A percentile compares a stretch with the other conserved stretches of the same genome.
Evolutionary conservation across 1,140 invertebrate species (phyloP).

Genomic region (Yoshiicerus persimilis): DNA sequence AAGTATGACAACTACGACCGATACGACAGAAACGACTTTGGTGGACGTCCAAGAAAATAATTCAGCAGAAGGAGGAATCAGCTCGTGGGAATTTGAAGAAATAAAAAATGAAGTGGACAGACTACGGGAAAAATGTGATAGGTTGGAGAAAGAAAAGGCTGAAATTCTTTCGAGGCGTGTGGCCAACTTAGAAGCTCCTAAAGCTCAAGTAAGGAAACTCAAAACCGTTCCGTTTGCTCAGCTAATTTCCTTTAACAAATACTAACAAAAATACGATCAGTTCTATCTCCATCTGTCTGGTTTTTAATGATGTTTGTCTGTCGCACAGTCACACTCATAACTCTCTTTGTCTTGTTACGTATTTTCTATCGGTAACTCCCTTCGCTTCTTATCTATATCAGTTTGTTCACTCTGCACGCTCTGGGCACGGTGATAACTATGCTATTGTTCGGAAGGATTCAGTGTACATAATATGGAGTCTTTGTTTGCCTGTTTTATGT

Average conservation of each 20-base stretch:
- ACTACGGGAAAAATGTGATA: constrained; percentile 64
- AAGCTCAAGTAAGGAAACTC: constrained; percentile 43
- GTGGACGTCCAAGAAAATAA: constrained; percentile 56
- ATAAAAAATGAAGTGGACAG: constrained; percentile 66
- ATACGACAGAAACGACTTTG: constrained; percentile 61
- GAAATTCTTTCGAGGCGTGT: constrained; percentile 76
- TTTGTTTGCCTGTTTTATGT: background rate
- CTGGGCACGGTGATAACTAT: background rate
- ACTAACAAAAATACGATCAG: background rate
- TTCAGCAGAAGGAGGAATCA: constrained; percentile 58
- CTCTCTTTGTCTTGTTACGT: background rate
- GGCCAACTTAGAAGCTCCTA: constrained; percentile 65
- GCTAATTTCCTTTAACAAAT: background rate
- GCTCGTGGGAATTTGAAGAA: constrained; percentile 59
- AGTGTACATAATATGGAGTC: background rate
- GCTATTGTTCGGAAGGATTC: background rate
- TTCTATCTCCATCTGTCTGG: background rate
- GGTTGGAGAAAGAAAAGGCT: constrained; percentile 81
- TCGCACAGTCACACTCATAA: background rate
- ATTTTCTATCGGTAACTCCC: background rate
- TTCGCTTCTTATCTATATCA: background rate
- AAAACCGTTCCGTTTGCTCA: background rate
- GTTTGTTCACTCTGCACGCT: background rate
- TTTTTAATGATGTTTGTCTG: background rate
- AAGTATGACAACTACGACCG: constrained; percentile 58